Evolutionary conservation across 2,797 vertebrate species (phyloP).

Genomic region (Erethizon dorsatum): DNA sequence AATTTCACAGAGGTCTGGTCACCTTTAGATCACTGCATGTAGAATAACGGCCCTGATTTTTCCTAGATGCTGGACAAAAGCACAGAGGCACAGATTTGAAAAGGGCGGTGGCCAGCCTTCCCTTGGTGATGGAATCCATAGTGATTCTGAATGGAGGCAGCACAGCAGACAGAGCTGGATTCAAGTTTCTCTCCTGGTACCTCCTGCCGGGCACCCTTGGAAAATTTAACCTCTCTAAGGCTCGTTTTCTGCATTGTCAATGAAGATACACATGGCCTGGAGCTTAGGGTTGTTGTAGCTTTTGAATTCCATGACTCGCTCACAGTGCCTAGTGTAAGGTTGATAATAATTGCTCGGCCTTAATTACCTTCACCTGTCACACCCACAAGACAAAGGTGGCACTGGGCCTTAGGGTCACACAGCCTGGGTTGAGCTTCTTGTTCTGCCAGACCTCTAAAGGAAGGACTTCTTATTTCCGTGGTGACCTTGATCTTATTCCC

Average conservation of each 20-base stretch:
- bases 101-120: neutral
- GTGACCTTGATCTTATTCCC: neutral
- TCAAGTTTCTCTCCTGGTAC: neutral
- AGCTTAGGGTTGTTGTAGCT: neutral
- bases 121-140: neutral
- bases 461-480: neutral
- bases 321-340: accelerated
- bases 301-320: too few relatives aligned
- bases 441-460: too few relatives aligned
- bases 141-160: neutral
- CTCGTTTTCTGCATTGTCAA: neutral
- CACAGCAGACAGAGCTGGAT: neutral
- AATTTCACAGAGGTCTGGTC: too few relatives aligned
- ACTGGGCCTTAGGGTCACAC: neutral
- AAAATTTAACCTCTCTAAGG: neutral
- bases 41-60: neutral
- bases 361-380: neutral
- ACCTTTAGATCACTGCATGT: neutral
- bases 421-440: neutral
- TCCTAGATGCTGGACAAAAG: neutral
- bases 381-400: neutral
- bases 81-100: too few relatives aligned
- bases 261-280: neutral
- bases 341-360: neutral
- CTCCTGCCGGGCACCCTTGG: too few relatives aligned